Conservation (phyloP, 2,113 vertebrate genomes). For the Galbula dea region DNA sequence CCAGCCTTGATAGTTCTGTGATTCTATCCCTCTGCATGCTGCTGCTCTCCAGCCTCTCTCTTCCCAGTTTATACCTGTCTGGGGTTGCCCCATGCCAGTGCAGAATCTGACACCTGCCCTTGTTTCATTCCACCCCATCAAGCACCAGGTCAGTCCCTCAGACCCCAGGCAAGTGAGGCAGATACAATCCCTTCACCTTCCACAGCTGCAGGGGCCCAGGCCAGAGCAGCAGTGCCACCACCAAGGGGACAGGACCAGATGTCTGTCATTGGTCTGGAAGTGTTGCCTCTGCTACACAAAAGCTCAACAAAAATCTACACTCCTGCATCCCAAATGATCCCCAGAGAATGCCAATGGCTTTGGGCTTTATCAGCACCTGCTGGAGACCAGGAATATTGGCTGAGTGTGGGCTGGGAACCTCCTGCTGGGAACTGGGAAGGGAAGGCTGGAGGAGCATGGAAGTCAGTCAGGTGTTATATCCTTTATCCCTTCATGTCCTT, state of each 20-base stretch:
- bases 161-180: too few relatives aligned
- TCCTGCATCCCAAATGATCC: background rate
- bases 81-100: too few relatives aligned
- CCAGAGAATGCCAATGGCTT: background rate
- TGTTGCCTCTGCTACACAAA: background rate
- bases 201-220: background rate
- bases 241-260: background rate
- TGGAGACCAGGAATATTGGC: background rate
- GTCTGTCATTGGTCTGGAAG: background rate
- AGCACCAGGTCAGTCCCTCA: background rate
- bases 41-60: too few relatives aligned
- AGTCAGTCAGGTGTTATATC: background rate
- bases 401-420: background rate
- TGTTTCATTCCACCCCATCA: background rate
- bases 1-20: too few relatives aligned
- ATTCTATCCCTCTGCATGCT: too few relatives aligned
- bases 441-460: background rate
- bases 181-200: background rate
- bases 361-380: background rate
- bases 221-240: background rate
- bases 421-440: background rate
- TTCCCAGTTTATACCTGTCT: too few relatives aligned
- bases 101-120: too few relatives aligned
- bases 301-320: background rate
- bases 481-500: too few relatives aligned